These are phyloP conservation scores for Percopsis omiscomaycus DNA, from an alignment of 2,797 vertebrate species.

Conservation along the genomic window DNA sequence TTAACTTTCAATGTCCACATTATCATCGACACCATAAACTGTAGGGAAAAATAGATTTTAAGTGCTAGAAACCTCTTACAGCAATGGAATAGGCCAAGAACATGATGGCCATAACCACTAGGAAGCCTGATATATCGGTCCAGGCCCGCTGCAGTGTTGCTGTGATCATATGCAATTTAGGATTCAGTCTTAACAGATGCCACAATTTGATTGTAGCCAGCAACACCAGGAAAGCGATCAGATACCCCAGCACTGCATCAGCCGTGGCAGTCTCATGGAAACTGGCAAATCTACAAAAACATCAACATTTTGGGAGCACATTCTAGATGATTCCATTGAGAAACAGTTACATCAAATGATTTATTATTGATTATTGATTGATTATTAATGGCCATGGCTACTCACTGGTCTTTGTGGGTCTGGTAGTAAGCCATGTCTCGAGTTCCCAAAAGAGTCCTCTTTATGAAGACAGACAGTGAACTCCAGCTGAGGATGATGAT, in stretches of 20 bases:
- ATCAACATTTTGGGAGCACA: neutral
- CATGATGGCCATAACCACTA: conserved; percentile 88
- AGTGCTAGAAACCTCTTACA: conserved; percentile 78
- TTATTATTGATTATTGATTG: no score
- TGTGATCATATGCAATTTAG: conserved; percentile 93
- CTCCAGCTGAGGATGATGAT: conserved; percentile 94
- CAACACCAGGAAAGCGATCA: conserved; percentile 92
- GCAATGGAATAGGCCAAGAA: conserved; percentile 90
- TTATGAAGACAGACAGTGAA: conserved; percentile 86
- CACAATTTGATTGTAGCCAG: conserved; percentile 92
- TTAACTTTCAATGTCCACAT: conserved; percentile 12
- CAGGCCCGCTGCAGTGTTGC: conserved; percentile 87
- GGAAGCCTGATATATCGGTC: conserved; percentile 94
- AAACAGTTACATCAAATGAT: no score
- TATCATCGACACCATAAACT: neutral
- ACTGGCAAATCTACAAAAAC: conserved; percentile 79
- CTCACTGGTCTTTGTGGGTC: conserved; percentile 84
- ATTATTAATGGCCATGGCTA: conserved; percentile 1
- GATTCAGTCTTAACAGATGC: conserved; percentile 93
- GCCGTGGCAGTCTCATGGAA: conserved; percentile 90
- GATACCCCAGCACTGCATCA: conserved; percentile 87
- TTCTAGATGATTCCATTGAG: no score
- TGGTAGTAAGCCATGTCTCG: conserved; percentile 86
- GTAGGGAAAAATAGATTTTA: conserved; percentile 12
- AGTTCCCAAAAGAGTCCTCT: conserved; percentile 84